phyloP scores from a whole-genome alignment of 2,888 invertebrate genomes.

The Melanchra persicariae region DNA sequence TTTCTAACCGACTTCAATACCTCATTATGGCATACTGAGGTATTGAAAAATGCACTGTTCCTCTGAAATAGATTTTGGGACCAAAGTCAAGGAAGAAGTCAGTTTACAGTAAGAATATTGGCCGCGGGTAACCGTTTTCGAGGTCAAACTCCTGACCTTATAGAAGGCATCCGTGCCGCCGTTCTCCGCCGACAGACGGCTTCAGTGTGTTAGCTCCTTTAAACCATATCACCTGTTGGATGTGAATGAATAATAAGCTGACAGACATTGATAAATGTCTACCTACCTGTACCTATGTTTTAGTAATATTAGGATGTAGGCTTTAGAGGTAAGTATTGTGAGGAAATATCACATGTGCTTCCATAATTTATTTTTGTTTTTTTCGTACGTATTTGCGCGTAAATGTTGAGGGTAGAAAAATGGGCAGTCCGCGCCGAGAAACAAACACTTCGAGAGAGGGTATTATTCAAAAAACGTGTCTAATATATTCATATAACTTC shows the following conservation, averaged over 20 bases:
- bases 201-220: neutral
- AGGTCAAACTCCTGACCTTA: slow-evolving; percentile 21
- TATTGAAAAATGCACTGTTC: too few relatives aligned
- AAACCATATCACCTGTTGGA: slow-evolving; percentile 40
- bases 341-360: slow-evolving; percentile 12
- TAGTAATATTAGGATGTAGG: neutral
- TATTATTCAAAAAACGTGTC: neutral
- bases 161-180: neutral
- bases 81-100: neutral
- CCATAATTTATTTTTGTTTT: slow-evolving; percentile 36
- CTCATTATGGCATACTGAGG: too few relatives aligned
- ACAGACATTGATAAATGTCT: slow-evolving; percentile 35
- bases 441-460: neutral
- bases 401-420: neutral
- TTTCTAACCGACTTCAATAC: too few relatives aligned
- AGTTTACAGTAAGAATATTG: slow-evolving; percentile 5
- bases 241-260: slow-evolving; percentile 30
- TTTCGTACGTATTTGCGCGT: neutral
- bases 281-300: slow-evolving; percentile 6
- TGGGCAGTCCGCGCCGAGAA: neutral
- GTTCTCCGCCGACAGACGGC: neutral
- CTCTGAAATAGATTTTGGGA: too few relatives aligned
- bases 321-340: neutral
- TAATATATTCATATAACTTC: neutral
- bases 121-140: neutral